Conservation (phyloP, 2,888 invertebrate species). For the Stenolophus ochropezus region DNA sequence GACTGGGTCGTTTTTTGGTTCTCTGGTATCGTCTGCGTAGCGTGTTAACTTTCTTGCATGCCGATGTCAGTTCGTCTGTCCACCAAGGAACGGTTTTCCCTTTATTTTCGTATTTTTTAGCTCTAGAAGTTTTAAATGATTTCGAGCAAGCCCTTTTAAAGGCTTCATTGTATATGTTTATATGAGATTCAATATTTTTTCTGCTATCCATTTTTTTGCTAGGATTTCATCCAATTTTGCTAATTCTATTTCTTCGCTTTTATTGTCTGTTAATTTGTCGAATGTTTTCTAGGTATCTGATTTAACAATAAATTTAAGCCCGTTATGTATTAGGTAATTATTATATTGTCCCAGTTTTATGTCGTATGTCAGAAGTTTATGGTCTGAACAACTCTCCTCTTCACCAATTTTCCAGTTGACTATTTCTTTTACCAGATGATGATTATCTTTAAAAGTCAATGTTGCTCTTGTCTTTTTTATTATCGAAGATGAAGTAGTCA, state of each 20-base stretch:
- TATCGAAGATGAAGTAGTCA: no score
- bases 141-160: not conserved
- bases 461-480: no score
- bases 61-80: not conserved
- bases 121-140: not conserved
- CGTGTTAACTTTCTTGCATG: not conserved
- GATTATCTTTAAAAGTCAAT: no score
- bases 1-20: not conserved
- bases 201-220: not conserved
- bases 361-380: not conserved
- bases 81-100: not conserved
- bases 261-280: no score
- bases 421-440: no score
- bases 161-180: not conserved
- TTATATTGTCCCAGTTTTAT: no score
- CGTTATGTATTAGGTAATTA: no score
- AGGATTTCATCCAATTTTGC: not conserved
- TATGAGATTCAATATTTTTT: not conserved
- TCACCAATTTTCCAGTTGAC: no score
- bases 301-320: no score
- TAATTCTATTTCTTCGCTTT: not conserved
- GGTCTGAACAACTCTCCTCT: not conserved
- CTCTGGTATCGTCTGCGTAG: not conserved
- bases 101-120: not conserved
- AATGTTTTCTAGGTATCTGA: no score